phyloP scores from a whole-genome alignment of 2,888 invertebrate genomes.

The Harpagoxenus sublaevis region DNA sequence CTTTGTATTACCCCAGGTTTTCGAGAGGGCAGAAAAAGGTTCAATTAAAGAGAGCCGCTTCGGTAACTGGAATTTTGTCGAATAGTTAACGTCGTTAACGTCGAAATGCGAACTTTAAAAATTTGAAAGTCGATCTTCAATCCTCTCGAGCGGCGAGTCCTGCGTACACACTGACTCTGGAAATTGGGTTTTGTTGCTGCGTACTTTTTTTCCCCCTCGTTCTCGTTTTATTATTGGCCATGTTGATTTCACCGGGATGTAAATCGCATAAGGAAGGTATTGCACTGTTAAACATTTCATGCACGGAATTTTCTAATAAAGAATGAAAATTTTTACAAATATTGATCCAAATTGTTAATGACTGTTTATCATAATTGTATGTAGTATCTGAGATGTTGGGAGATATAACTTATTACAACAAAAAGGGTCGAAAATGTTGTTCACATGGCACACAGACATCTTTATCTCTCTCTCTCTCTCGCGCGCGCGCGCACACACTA shows the following conservation, averaged over 20 bases:
- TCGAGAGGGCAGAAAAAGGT: constrained; percentile 40
- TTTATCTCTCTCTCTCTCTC: neutral
- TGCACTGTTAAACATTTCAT: neutral
- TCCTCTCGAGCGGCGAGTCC: neutral
- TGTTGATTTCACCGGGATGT: constrained; percentile 7
- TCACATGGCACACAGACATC: neutral
- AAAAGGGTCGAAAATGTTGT: neutral
- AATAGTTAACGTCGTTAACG: constrained; percentile 26
- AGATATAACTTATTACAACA: neutral
- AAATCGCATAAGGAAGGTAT: neutral
- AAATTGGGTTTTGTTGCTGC: constrained; percentile 7
- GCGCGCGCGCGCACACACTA: neutral
- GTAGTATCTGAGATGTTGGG: neutral
- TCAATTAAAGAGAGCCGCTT: constrained; percentile 34
- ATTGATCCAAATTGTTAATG: neutral
- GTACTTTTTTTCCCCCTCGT: constrained; percentile 2
- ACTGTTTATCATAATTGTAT: neutral
- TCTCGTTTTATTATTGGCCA: constrained; percentile 8
- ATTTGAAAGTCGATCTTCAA: constrained; percentile 13
- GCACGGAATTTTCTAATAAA: neutral
- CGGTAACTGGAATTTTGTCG: constrained; percentile 38
- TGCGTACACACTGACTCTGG: neutral
- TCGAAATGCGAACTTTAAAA: neutral
- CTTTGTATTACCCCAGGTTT: neutral
- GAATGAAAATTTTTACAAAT: neutral